Conservation (phyloP, 2,113 vertebrate species). For the Tachysurus vachellii region DNA sequence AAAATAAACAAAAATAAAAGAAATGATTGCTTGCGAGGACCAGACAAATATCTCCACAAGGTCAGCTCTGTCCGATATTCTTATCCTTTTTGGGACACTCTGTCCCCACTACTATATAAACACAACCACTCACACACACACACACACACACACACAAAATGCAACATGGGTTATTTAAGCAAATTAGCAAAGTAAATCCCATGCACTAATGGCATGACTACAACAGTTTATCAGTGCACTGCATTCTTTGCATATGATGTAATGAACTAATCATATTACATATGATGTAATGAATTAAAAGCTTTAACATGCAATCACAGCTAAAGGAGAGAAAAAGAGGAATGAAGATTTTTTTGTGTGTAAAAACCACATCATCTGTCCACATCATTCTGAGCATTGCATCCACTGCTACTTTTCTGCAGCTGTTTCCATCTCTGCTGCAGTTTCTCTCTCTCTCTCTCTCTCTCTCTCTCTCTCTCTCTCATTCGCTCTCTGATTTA, state of each 20-base stretch:
- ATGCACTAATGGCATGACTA: background rate
- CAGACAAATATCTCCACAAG: background rate
- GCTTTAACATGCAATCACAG: background rate
- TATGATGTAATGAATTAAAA: background rate
- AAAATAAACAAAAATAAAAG: background rate
- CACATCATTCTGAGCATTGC: constrained; percentile 9
- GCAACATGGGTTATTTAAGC: background rate
- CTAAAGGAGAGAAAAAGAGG: background rate
- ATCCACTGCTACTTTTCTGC: background rate
- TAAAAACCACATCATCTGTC: background rate
- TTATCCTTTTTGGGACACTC: background rate
- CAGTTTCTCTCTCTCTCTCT: constrained; percentile 12
- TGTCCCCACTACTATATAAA: background rate
- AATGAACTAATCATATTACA: background rate
- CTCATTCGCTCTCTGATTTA: background rate
- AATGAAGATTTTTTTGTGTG: background rate
- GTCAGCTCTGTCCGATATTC: background rate
- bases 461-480: background rate
- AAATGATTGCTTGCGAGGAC: background rate
- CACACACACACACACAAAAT: background rate
- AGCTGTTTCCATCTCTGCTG: constrained; percentile 4
- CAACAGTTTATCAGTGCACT: background rate
- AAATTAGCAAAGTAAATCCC: background rate
- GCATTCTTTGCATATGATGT: background rate
- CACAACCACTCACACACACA: background rate